phyloP scores from a whole-genome alignment of 2,113 vertebrate genomes.

The Prolemur simus region DNA sequence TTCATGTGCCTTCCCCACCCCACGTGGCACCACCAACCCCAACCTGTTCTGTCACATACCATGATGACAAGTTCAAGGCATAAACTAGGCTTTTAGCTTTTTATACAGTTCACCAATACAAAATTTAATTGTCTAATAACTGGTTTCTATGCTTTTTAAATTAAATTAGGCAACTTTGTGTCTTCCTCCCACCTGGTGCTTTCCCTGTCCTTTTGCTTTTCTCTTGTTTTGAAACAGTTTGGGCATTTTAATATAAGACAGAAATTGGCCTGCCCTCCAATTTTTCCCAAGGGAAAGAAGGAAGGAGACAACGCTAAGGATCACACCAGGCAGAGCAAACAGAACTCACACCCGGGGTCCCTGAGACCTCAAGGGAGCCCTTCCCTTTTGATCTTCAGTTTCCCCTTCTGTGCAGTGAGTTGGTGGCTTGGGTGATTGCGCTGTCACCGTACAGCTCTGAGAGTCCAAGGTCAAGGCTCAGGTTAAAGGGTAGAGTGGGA shows the following conservation, averaged over 20 bases:
- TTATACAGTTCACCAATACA: not conserved
- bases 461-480: not conserved
- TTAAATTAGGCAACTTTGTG: not conserved
- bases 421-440: not conserved
- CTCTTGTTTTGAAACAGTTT: not conserved
- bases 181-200: not conserved
- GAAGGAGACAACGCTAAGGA: not conserved
- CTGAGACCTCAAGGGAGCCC: not conserved
- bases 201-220: not conserved
- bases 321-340: not conserved
- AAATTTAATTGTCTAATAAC: not conserved
- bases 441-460: fast-evolving
- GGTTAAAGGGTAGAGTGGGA: not conserved
- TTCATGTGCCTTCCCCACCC: not conserved
- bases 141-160: not conserved
- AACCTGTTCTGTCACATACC: not conserved
- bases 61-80: not conserved
- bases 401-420: fast-evolving
- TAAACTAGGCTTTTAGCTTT: not conserved
- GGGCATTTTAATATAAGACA: not conserved
- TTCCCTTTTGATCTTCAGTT: not conserved
- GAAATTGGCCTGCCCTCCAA: not conserved
- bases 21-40: no score
- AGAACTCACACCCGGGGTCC: not conserved
- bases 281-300: not conserved